These are phyloP conservation scores for Orcinus orca DNA, from an alignment of 2,113 vertebrate genomes.

Conservation along the genomic window DNA sequence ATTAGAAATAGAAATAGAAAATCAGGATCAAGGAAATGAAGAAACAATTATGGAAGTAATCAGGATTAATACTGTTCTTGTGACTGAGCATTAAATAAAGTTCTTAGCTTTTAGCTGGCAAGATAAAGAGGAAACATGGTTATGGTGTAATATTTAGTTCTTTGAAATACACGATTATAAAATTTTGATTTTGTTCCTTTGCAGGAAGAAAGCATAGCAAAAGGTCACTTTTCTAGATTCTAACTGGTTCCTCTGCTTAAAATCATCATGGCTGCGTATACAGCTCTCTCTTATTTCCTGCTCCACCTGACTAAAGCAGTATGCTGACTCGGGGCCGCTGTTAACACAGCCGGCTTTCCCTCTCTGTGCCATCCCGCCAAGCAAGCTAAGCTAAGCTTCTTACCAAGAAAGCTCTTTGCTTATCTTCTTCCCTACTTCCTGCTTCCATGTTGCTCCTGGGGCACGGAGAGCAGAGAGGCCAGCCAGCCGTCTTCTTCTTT, in stretches of 20 bases:
- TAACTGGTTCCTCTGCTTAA: neutral
- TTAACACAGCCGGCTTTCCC: neutral
- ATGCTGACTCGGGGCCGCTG: neutral
- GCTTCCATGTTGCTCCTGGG: neutral
- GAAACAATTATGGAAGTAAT: neutral
- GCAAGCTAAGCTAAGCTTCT: neutral
- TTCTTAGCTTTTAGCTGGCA: neutral
- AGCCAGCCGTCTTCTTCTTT: neutral
- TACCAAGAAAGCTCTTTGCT: neutral
- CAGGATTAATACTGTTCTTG: neutral
- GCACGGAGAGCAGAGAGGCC: neutral
- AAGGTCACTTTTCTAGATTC: neutral
- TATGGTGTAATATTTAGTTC: neutral
- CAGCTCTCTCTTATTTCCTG: neutral
- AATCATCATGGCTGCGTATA: neutral
- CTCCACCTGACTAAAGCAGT: neutral
- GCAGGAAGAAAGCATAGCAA: neutral
- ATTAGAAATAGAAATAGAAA: neutral
- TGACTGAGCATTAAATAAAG: neutral
- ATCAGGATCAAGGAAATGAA: neutral
- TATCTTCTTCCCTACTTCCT: neutral
- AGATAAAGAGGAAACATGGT: neutral
- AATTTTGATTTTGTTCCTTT: constrained; percentile 5
- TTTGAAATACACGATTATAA: neutral
- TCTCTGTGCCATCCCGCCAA: neutral